Conservation (phyloP, 2,888 invertebrate genomes). For the Dioctria rufipes region DNA sequence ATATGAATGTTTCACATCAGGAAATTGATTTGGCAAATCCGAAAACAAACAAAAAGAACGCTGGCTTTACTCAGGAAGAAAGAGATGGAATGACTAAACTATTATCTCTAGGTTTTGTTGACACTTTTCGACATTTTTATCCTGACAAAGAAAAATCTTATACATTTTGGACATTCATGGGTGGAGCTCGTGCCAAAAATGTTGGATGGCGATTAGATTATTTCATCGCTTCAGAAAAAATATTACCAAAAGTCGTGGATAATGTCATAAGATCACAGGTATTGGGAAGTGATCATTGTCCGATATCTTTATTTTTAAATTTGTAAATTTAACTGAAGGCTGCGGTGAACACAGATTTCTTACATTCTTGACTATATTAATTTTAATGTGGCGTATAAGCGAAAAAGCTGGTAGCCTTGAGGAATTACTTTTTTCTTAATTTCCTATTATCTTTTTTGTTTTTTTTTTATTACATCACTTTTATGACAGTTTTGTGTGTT, state of each 20-base stretch:
- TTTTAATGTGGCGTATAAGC: too few relatives aligned
- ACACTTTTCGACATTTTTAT: constrained; percentile 89
- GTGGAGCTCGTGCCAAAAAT: constrained; percentile 88
- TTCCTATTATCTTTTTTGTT: background rate
- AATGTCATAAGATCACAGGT: constrained; percentile 85
- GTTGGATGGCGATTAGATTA: constrained; percentile 99
- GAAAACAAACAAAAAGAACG: constrained; percentile 90
- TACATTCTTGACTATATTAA: background rate
- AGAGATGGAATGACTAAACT: constrained; percentile 91
- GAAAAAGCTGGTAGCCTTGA: background rate
- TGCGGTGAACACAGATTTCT: background rate
- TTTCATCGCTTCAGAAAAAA: constrained; percentile 88
- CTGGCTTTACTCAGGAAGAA: constrained; percentile 97
- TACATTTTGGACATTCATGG: constrained; percentile 97
- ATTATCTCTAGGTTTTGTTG: constrained; percentile 86
- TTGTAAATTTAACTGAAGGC: constrained; percentile 62
- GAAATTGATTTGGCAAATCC: constrained; percentile 98
- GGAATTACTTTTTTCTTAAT: background rate
- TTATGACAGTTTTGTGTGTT: background rate
- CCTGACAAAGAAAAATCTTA: constrained; percentile 88
- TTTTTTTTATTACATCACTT: background rate
- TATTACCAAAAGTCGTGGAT: constrained; percentile 86
- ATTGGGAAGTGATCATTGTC: constrained; percentile 97
- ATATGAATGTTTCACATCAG: constrained; percentile 96
- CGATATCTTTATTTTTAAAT: constrained; percentile 84